These are phyloP conservation scores for Columbina picui DNA, from an alignment of 2,113 vertebrate genomes.

Conservation along the genomic window DNA sequence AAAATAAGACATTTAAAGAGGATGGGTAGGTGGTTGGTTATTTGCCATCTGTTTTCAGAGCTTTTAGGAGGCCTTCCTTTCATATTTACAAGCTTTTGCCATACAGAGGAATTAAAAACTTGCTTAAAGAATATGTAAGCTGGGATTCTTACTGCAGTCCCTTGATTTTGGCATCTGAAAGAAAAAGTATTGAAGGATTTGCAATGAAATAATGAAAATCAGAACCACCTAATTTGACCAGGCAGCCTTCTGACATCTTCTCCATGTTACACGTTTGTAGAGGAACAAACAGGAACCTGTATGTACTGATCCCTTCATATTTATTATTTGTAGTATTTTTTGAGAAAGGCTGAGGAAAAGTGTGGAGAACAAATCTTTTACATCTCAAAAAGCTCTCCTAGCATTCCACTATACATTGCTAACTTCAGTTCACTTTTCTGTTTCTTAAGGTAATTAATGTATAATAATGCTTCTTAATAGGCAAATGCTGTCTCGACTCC, in stretches of 20 bases:
- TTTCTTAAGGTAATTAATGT: neutral
- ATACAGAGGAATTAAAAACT: neutral
- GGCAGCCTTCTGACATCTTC: neutral
- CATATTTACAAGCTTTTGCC: conserved; percentile 3
- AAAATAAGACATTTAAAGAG: conserved; percentile 61
- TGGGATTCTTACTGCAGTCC: neutral
- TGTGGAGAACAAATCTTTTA: neutral
- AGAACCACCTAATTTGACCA: neutral
- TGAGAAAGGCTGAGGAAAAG: neutral
- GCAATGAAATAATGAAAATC: neutral
- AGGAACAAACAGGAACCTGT: neutral
- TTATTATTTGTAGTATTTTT: neutral
- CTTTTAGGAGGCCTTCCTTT: conserved; percentile 4
- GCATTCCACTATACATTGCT: neutral
- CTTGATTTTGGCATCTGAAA: neutral
- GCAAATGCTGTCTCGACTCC: neutral
- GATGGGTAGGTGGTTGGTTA: conserved; percentile 54
- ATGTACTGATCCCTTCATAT: neutral
- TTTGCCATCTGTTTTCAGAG: conserved; percentile 59
- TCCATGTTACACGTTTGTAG: neutral
- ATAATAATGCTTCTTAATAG: neutral
- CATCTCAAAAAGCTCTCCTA: neutral
- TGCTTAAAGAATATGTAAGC: neutral
- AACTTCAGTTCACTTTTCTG: neutral
- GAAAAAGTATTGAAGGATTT: neutral